These are phyloP conservation scores for Burhinus bistriatus DNA, from an alignment of 2,113 vertebrate genomes.

Conservation along the genomic window DNA sequence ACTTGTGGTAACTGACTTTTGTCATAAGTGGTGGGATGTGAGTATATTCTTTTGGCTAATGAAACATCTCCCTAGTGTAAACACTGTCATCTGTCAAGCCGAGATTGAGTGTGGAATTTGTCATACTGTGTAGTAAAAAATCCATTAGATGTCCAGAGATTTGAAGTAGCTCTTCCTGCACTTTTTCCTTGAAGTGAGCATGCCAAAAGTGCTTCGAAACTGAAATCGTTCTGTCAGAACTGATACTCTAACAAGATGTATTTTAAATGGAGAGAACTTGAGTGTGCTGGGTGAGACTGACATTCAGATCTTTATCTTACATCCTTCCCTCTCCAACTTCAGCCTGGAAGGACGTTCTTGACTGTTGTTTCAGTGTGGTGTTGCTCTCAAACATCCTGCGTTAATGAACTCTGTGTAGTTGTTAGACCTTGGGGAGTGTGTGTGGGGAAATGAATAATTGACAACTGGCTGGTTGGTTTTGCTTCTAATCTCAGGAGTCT, in stretches of 20 bases:
- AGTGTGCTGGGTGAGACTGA: background rate
- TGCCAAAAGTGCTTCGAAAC: background rate
- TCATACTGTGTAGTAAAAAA: background rate
- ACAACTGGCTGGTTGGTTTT: background rate
- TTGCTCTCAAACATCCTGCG: background rate
- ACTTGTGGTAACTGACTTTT: background rate
- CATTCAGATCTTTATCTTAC: background rate
- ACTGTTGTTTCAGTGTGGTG: background rate
- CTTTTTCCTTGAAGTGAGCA: background rate
- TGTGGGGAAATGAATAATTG: background rate
- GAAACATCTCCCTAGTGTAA: background rate
- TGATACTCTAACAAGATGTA: no score
- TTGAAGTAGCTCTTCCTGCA: background rate
- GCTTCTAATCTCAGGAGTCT: background rate
- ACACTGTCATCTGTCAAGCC: background rate
- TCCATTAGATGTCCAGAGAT: background rate
- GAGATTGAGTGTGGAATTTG: background rate
- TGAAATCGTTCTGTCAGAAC: background rate
- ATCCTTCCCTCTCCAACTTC: background rate
- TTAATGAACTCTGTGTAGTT: background rate
- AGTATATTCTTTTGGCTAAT: background rate
- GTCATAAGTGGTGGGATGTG: background rate
- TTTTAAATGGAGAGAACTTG: background rate
- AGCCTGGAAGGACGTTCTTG: background rate
- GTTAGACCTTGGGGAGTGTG: background rate